Evolutionary conservation across 1,140 invertebrate species (phyloP), one percentile per base, ranked within the genome.

Genomic region (Propsilocerus akamusi): DNA sequence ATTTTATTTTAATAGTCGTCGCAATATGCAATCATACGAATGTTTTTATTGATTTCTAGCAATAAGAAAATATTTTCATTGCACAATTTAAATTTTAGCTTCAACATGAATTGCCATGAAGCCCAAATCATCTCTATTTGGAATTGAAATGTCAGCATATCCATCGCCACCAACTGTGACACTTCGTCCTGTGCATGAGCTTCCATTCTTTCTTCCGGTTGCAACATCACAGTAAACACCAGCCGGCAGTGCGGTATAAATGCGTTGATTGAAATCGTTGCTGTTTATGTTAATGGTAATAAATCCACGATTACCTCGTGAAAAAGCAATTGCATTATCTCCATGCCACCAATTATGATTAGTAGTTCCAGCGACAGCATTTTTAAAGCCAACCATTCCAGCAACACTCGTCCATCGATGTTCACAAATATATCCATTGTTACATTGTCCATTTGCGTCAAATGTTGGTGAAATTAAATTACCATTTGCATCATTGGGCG

Each of bases 211-310:
- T 46, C 64, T 67, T 23, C 87, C 87, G 12, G 78, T 80, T 49
- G 91, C 85, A 1, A 90, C 70, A 57, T 92, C 86, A 63, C 86
- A 90, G 59, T 91, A 91, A 1, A 49, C 70, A 3, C 86, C 86
- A 56, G 74, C 62, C 1, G 83, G 74, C 3, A 92, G 62, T 32
- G 78, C 78, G 1, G 81, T 86, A 67, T 65, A 55, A 3, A 77
- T 46, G 4, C 22, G 63, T 50, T 55, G 47, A 7, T 65, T 68
- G 2, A 80, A 49, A 52, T 73, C 63, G 1, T 57, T 54, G 3
- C 71, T 66, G 24, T 67, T 69, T 14, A 48, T 48, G 53, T 80
- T 81, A 49, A 82, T 70, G 5, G 74, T 78, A 12, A 80, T 58
- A 52, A 81, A 81, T 11, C 74, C 80, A 30, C 62, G 62, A 25